Evolutionary conservation across 1,140 invertebrate species (phyloP).

Genomic region (Helicoverpa armigera): DNA sequence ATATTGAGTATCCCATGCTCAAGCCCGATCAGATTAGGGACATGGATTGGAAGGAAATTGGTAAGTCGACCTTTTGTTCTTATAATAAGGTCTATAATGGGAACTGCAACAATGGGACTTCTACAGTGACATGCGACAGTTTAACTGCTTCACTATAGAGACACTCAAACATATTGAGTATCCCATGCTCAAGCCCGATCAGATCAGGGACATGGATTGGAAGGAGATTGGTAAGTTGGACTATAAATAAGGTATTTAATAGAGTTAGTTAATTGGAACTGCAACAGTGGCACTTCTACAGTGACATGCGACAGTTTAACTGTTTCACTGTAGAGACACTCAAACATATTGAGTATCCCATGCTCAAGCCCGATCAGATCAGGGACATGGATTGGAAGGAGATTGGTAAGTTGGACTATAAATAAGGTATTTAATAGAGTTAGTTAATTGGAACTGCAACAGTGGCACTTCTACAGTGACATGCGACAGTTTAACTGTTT

Average conservation of each 20-base stretch:
- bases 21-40: constrained; percentile 93
- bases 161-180: constrained; percentile 94
- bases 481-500: constrained; percentile 95
- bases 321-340: constrained; percentile 93
- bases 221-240: constrained; percentile 92
- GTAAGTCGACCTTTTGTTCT: constrained; percentile 74
- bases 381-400: constrained; percentile 95
- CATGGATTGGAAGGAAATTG: constrained; percentile 95
- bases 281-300: constrained; percentile 95
- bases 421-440: too few species aligned
- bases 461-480: constrained; percentile 96
- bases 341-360: constrained; percentile 92
- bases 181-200: constrained; percentile 91
- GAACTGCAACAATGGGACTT: constrained; percentile 96
- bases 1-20: constrained; percentile 93
- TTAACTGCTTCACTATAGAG: constrained; percentile 92
- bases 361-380: constrained; percentile 92
- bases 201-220: constrained; percentile 94
- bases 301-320: constrained; percentile 95
- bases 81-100: too few species aligned
- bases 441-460: constrained; percentile 90
- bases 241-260: too few species aligned
- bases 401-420: constrained; percentile 89
- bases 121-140: constrained; percentile 95
- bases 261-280: constrained; percentile 88